Evolutionary conservation across 2,113 vertebrate genomes (phyloP), one percentile per base, ranked within the genome.

Genomic region (Calyptommatus sinebrachiatus): DNA sequence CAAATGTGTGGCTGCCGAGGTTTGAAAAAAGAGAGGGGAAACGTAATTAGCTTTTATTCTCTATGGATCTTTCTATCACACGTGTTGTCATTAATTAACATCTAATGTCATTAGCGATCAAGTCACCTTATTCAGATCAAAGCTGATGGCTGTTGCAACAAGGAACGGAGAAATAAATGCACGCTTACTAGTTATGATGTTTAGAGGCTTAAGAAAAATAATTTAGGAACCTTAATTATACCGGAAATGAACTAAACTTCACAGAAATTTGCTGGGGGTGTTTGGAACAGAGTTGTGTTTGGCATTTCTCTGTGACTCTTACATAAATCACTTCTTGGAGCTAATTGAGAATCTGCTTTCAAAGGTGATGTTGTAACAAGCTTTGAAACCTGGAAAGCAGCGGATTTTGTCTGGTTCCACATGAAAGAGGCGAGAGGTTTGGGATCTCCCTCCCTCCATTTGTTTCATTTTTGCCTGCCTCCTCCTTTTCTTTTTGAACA

Each of bases 131-230:
- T 73, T 86, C 84, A 90, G 94, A 95, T 95, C 94, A 95, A 95
- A 95, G 95, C 60, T 84, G 50, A 77, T 87, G 84, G 94, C 93
- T 95, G 94, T 94, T 90, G 88, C 91, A 92, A 93, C 87, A 95
- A 41, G 95, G 94, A 95, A 93, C 93, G 91, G 92, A 93, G 89
- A 84, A 93, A 93, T 89, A 92, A 89, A 87, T 78, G 83, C 90
- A 91, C 93, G 90, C 92, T 91, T 94, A 90, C 92, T 96, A 94
- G 96, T 94, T 93, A 89, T 90, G 74, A 89, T 92, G 94, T 94
- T n/a, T 94, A 95, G 94, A 92, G 53, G 93, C 91, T 75, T 50
- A 50, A 57, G 18, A 57, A 57, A 57, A 57, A 57, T 69, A 73
- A 93, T 91, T 88, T 92, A 93, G 91, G 90, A 94, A 95, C 93